A percentile compares a stretch with the other conserved stretches of the same genome.
Evolutionary conservation across 2,113 vertebrate genomes (phyloP).

Genomic region (Myanophis thanlyinensis): DNA sequence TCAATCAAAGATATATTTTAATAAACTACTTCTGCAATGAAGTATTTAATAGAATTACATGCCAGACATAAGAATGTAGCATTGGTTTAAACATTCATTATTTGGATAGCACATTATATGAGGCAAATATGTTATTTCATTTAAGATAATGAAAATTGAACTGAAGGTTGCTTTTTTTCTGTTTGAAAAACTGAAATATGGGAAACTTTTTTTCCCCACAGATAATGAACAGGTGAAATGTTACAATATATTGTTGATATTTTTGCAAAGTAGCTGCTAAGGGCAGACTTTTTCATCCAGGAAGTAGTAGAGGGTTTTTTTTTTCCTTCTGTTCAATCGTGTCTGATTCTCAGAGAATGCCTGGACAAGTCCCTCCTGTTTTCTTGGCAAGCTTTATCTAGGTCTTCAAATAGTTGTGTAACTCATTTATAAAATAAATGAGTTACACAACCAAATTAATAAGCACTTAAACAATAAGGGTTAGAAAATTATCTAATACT

Average conservation of each 20-base stretch:
- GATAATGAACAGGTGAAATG: background rate
- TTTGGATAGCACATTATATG: background rate
- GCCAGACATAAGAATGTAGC: background rate
- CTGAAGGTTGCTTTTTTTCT: background rate
- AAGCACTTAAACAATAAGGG: background rate
- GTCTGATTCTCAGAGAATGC: background rate
- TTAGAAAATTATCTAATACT: background rate
- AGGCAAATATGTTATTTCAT: background rate
- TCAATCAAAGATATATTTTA: background rate
- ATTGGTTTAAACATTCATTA: slow-evolving; percentile 6
- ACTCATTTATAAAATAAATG: background rate
- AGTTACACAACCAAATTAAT: background rate
- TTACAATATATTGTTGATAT: background rate
- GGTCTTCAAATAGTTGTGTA: background rate
- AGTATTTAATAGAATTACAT: background rate
- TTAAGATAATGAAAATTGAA: background rate
- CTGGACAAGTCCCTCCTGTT: background rate
- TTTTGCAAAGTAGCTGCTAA: background rate
- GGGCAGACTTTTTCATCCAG: background rate
- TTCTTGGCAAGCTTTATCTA: background rate
- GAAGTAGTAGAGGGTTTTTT: background rate
- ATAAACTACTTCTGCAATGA: background rate
- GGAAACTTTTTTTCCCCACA: background rate
- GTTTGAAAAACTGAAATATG: background rate
- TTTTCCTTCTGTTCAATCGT: background rate